These are phyloP conservation scores for Esperia sulphurella DNA, from an alignment of 2,888 invertebrate species.

Conservation along the genomic window DNA sequence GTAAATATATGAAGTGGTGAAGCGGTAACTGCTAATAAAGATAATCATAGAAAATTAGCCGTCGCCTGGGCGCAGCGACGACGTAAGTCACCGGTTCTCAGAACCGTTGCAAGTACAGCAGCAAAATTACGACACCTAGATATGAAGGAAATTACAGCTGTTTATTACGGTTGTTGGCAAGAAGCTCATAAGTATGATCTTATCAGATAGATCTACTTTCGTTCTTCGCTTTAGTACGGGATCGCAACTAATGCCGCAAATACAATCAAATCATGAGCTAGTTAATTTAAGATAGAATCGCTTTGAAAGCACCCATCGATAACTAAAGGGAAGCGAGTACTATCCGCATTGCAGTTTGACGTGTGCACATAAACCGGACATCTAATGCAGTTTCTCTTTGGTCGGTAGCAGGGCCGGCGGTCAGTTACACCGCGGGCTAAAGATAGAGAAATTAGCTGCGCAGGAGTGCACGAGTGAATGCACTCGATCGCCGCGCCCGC, in stretches of 20 bases:
- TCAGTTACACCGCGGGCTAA: constrained; percentile 74
- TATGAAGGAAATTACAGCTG: constrained; percentile 48
- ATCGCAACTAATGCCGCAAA: constrained; percentile 11
- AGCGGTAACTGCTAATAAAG: not conserved
- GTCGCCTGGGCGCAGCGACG: not conserved
- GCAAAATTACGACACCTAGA: constrained; percentile 47
- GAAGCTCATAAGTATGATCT: constrained; percentile 39
- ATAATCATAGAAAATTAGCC: constrained; percentile 1
- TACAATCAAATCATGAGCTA: constrained; percentile 5
- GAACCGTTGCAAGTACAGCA: constrained; percentile 29
- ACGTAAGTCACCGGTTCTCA: constrained; percentile 24
- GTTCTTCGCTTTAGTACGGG: constrained; percentile 28
- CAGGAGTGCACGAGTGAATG: constrained; percentile 66
- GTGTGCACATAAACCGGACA: constrained; percentile 64
- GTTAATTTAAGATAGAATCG: not conserved
- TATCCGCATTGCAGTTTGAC: constrained; percentile 31
- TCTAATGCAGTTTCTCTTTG: constrained; percentile 74
- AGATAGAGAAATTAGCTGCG: constrained; percentile 76
- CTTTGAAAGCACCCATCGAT: constrained; percentile 11
- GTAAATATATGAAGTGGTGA: no score
- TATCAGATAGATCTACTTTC: constrained; percentile 46
- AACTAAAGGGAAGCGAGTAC: constrained; percentile 28
- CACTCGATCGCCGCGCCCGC: constrained; percentile 42
- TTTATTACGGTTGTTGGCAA: constrained; percentile 37
- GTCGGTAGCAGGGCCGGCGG: constrained; percentile 55